Evolutionary conservation across 2,888 invertebrate species (phyloP).

Genomic region (Palloptera scutellata): DNA sequence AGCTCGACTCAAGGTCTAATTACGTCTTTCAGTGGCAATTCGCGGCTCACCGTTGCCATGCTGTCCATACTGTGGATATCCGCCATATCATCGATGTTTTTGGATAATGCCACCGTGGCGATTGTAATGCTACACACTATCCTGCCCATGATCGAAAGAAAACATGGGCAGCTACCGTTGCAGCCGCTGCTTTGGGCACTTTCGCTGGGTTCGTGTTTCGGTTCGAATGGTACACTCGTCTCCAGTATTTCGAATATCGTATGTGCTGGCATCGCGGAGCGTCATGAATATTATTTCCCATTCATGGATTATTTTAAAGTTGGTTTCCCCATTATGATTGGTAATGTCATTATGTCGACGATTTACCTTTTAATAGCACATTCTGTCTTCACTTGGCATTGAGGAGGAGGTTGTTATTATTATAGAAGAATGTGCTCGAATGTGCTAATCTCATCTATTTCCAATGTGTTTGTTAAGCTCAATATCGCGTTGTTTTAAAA

Average conservation of each 20-base stretch:
- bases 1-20: conserved; percentile 72
- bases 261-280: conserved; percentile 87
- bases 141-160: conserved; percentile 69
- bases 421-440: too few relatives aligned
- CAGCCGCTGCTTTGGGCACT: conserved; percentile 84
- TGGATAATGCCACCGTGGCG: conserved; percentile 87
- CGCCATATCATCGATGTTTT: conserved; percentile 82
- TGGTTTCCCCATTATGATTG: conserved; percentile 82
- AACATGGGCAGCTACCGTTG: conserved; percentile 73
- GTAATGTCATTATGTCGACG: conserved; percentile 72
- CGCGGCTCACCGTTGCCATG: conserved; percentile 74
- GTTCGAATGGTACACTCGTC: conserved; percentile 89
- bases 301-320: conserved; percentile 83
- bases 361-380: conserved; percentile 76
- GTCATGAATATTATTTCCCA: conserved; percentile 84
- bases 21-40: conserved; percentile 70
- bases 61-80: conserved; percentile 81
- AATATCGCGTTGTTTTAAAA: too few relatives aligned
- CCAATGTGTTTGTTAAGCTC: too few relatives aligned
- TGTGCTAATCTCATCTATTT: too few relatives aligned
- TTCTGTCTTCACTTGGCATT: conserved; percentile 56
- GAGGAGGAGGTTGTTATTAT: too few relatives aligned
- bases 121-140: conserved; percentile 87
- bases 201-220: conserved; percentile 87
- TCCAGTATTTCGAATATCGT: conserved; percentile 89